These are phyloP conservation scores for Calliphora vicina DNA, from an alignment of 1,140 invertebrate genomes.

Conservation along the genomic window DNA sequence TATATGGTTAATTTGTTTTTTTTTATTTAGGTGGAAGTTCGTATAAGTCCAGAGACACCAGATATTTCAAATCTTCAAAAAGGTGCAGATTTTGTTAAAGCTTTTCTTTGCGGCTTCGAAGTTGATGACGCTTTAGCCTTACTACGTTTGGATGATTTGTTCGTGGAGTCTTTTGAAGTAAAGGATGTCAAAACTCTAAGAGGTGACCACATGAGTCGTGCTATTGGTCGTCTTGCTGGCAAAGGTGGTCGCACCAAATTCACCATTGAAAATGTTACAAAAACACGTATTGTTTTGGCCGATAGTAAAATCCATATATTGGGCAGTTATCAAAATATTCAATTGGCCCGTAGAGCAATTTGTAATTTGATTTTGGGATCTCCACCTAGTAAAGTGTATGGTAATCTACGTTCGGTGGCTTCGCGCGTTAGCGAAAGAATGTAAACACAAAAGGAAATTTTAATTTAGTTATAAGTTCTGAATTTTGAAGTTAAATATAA, in stretches of 20 bases:
- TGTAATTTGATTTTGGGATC: constrained; percentile 97
- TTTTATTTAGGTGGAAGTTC: constrained; percentile 50
- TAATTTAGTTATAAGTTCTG: constrained; percentile 24
- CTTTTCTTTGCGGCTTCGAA: constrained; percentile 96
- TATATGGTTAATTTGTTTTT: too few species aligned
- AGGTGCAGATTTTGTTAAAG: constrained; percentile 97
- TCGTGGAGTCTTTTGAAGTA: constrained; percentile 96
- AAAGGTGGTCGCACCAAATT: constrained; percentile 98
- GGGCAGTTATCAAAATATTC: constrained; percentile 97
- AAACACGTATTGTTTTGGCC: constrained; percentile 96
- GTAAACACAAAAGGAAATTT: constrained; percentile 61
- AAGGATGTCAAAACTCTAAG: constrained; percentile 96
- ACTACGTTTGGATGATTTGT: constrained; percentile 94
- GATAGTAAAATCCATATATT: constrained; percentile 97
- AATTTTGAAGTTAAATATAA: constrained; percentile 32
- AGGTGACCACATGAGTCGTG: constrained; percentile 94
- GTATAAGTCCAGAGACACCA: constrained; percentile 73
- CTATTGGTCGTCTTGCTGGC: constrained; percentile 95
- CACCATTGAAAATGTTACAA: constrained; percentile 99
- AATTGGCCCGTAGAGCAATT: constrained; percentile 92
- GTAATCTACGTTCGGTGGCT: constrained; percentile 86
- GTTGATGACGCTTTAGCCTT: constrained; percentile 96
- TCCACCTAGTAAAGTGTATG: constrained; percentile 95
- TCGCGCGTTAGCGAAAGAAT: constrained; percentile 82
- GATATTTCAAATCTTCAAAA: constrained; percentile 95